phyloP scores from a whole-genome alignment of 2,888 invertebrate genomes.

The Acanthosoma haemorrhoidale region DNA sequence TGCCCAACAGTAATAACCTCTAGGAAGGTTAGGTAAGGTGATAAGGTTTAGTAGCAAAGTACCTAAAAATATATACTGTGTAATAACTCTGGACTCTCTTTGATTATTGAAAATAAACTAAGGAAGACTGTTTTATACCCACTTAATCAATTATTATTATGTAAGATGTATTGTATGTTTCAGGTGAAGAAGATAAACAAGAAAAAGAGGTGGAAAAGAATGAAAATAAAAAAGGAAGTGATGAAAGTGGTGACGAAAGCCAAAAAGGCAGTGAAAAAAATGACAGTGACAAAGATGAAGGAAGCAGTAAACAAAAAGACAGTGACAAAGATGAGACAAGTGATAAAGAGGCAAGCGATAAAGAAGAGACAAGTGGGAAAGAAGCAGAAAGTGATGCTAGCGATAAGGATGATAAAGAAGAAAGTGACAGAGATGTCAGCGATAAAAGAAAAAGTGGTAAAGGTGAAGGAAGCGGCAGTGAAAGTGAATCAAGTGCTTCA shows the following conservation, averaged over 20 bases:
- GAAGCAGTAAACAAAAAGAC: conserved; percentile 48
- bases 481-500: conserved; percentile 44
- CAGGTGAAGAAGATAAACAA: conserved; percentile 58
- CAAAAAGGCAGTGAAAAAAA: too few species aligned
- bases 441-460: conserved; percentile 49
- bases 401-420: conserved; percentile 1
- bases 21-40: too few species aligned
- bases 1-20: too few species aligned
- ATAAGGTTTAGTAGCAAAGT: too few species aligned
- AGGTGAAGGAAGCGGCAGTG: conserved; percentile 52
- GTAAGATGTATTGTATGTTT: background rate
- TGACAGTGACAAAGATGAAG: conserved; percentile 49
- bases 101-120: background rate
- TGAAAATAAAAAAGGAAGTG: conserved; percentile 36
- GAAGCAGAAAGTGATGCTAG: conserved; percentile 26
- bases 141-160: too few species aligned
- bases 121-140: background rate
- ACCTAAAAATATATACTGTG: background rate
- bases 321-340: conserved; percentile 54
- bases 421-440: conserved; percentile 7
- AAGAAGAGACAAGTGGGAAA: too few species aligned
- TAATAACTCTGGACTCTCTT: background rate
- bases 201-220: conserved; percentile 49
- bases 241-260: too few species aligned
- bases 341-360: conserved; percentile 53